Evolutionary conservation across 37 sponge, comb jelly and placozoan species (phyloP).

Genomic region (Lycopodina hypogea): DNA sequence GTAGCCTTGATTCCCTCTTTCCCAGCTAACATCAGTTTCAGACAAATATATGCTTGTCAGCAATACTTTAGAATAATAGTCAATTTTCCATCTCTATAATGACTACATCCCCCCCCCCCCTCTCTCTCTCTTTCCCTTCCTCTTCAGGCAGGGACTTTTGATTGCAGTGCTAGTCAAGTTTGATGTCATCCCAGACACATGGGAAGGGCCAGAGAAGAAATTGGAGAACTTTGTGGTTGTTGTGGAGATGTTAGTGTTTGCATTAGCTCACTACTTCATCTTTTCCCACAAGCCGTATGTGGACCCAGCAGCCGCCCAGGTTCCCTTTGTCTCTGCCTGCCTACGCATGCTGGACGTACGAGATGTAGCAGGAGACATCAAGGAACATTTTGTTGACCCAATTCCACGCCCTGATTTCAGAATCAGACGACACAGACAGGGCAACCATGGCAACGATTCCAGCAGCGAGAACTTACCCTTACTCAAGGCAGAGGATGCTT

Average conservation of each 20-base stretch:
- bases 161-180: constrained; percentile 59
- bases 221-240: constrained; percentile 84
- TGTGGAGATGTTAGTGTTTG: constrained; percentile 89
- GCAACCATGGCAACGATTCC: not conserved
- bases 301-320: constrained; percentile 64
- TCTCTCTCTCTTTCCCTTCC: too few species aligned
- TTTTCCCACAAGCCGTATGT: constrained; percentile 92
- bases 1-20: too few species aligned
- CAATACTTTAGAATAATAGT: too few species aligned
- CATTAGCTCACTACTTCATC: constrained; percentile 82
- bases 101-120: too few species aligned
- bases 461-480: constrained; percentile 1
- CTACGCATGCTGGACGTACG: constrained; percentile 80
- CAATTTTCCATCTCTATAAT: too few species aligned
- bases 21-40: too few species aligned
- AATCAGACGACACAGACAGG: not conserved
- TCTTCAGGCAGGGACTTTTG: constrained; percentile 56
- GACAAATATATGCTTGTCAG: too few species aligned
- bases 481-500: not conserved
- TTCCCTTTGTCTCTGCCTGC: constrained; percentile 63
- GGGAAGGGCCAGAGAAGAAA: constrained; percentile 44
- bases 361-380: constrained; percentile 68
- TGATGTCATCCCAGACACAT: constrained; percentile 26
- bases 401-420: constrained; percentile 38
- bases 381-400: constrained; percentile 71